Percentiles rank a stretch among this genome's conserved stretches.
Evolutionary conservation across 2,797 vertebrate genomes (phyloP).

Genomic region (Silurus aristotelis): DNA sequence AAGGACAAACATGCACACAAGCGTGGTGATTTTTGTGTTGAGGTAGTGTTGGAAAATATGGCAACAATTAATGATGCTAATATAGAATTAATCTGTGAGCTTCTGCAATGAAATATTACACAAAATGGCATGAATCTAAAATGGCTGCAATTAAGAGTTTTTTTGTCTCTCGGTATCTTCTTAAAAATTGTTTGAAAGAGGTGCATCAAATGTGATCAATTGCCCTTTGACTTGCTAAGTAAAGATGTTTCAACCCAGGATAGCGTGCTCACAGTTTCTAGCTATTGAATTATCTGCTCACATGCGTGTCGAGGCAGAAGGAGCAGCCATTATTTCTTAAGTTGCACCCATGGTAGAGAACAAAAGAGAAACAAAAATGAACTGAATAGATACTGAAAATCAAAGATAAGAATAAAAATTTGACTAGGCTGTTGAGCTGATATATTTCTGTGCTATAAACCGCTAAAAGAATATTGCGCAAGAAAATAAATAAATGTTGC

Average conservation of each 20-base stretch:
- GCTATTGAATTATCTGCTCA: not conserved
- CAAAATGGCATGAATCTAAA: not conserved
- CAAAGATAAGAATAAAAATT: not conserved
- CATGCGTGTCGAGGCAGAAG: not conserved
- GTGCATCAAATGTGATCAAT: not conserved
- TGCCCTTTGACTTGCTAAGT: not conserved
- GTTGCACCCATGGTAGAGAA: not conserved
- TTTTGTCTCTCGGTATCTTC: not conserved
- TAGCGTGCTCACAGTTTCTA: not conserved
- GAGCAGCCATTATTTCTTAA: not conserved
- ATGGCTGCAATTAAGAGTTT: not conserved
- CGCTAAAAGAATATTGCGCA: not conserved
- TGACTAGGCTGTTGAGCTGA: not conserved
- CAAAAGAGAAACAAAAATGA: not conserved
- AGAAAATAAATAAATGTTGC: not conserved
- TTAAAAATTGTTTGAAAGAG: not conserved
- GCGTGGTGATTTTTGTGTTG: not conserved
- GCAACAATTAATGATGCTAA: not conserved
- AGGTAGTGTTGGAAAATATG: not conserved
- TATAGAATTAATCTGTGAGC: not conserved
- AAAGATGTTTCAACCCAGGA: not conserved
- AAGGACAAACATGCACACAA: not conserved
- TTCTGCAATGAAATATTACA: not conserved
- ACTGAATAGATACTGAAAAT: too few species aligned
- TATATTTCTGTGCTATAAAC: not conserved